Evolutionary conservation across 2,888 invertebrate species (phyloP).

Genomic region (Tiliacea citrago): DNA sequence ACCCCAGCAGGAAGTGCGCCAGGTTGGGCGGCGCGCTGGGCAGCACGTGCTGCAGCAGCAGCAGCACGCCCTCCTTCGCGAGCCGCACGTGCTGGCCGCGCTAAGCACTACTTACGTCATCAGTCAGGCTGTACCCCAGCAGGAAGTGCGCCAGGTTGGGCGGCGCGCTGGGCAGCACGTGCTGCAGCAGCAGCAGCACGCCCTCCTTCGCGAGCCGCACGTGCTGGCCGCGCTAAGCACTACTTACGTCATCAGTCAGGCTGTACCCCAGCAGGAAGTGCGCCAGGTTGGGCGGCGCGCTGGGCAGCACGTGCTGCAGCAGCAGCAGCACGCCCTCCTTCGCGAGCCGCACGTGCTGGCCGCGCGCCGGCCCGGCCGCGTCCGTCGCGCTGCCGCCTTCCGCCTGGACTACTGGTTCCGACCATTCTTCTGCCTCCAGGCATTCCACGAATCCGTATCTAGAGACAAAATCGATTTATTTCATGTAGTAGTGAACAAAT

Average conservation of each 20-base stretch:
- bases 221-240: constrained; percentile 73
- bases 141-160: constrained; percentile 97
- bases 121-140: constrained; percentile 95
- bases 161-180: constrained; percentile 94
- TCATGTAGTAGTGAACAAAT: too few species aligned
- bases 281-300: constrained; percentile 96
- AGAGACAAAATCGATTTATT: not conserved
- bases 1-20: constrained; percentile 96
- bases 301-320: constrained; percentile 90
- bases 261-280: constrained; percentile 97
- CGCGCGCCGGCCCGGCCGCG: constrained; percentile 76
- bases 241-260: constrained; percentile 93
- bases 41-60: too few species aligned
- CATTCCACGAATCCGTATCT: constrained; percentile 95
- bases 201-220: too few species aligned
- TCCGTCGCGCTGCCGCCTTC: constrained; percentile 84
- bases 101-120: constrained; percentile 92
- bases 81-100: too few species aligned
- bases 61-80: too few species aligned
- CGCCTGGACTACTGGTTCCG: constrained; percentile 82
- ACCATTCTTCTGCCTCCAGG: constrained; percentile 92
- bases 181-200: too few species aligned
- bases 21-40: constrained; percentile 95
- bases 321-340: too few species aligned
- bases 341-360: constrained; percentile 59